Percentiles rank a stretch among this genome's conserved stretches.
These are phyloP conservation scores for Prosapia bicincta DNA, from an alignment of 2,888 invertebrate genomes.

Conservation along the genomic window DNA sequence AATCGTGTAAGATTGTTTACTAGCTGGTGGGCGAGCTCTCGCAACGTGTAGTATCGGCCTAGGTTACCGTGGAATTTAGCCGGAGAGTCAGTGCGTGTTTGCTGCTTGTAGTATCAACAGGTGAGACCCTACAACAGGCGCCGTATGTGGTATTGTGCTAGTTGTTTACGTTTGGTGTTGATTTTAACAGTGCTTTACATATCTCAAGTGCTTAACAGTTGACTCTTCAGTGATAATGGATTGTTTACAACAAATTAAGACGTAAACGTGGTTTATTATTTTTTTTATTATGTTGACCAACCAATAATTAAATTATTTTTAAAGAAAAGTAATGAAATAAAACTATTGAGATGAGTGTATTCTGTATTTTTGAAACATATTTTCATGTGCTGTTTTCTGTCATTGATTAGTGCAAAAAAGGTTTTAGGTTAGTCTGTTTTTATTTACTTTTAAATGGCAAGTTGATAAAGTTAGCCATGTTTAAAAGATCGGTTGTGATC, in stretches of 20 bases:
- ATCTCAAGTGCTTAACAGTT: neutral
- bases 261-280: no score
- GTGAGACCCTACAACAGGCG: constrained; percentile 12
- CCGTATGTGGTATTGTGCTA: neutral
- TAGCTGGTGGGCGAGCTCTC: constrained; percentile 7
- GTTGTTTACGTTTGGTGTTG: constrained; percentile 19
- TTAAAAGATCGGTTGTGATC: constrained; percentile 6
- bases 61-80: constrained; percentile 13
- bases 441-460: neutral
- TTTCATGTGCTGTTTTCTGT: neutral
- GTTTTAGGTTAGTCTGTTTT: neutral
- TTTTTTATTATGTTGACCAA: no score
- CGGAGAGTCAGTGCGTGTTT: constrained; percentile 12
- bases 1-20: neutral
- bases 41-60: constrained; percentile 3
- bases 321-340: neutral
- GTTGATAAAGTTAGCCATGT: constrained; percentile 3
- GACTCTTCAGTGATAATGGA: neutral
- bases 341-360: neutral
- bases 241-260: neutral
- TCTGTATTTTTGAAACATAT: neutral
- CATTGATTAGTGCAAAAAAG: neutral
- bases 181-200: neutral
- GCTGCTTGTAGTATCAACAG: neutral
- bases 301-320: no score